Percentiles rank a stretch among this genome's conserved stretches.
Evolutionary conservation across 2,797 vertebrate genomes (phyloP).

Genomic region (Amazonetta brasiliensis): DNA sequence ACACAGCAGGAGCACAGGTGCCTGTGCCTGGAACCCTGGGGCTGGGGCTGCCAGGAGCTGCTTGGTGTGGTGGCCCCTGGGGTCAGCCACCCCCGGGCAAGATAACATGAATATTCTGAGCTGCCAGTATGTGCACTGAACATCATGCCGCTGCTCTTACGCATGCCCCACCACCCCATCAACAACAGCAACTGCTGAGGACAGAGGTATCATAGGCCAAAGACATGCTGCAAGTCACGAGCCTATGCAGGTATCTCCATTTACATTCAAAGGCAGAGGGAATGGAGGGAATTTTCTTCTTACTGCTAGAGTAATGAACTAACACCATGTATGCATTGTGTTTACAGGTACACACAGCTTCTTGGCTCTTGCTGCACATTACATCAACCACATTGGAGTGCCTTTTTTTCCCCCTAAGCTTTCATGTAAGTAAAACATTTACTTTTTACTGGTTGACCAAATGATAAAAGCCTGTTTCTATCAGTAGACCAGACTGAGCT

Average conservation of each 20-base stretch:
- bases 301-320: neutral
- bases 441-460: constrained; percentile 66
- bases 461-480: constrained; percentile 59
- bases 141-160: neutral
- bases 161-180: too few relatives aligned
- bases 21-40: too few relatives aligned
- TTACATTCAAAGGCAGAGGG: neutral
- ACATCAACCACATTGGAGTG: constrained; percentile 38
- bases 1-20: neutral
- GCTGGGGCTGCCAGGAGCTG: too few relatives aligned
- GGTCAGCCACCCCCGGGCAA: too few relatives aligned
- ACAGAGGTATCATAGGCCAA: neutral
- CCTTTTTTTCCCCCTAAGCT: neutral
- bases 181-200: neutral
- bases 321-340: neutral
- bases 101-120: neutral
- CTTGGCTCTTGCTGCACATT: constrained; percentile 60
- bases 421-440: constrained; percentile 54
- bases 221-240: neutral
- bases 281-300: neutral
- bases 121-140: neutral
- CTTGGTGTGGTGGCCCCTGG: too few relatives aligned
- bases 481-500: constrained; percentile 32
- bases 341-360: neutral
- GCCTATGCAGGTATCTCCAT: neutral